Percentiles rank a stretch among this genome's conserved stretches.
Conservation (phyloP, 2,113 vertebrate species). For the Machaerirhynchus nigripectus region DNA sequence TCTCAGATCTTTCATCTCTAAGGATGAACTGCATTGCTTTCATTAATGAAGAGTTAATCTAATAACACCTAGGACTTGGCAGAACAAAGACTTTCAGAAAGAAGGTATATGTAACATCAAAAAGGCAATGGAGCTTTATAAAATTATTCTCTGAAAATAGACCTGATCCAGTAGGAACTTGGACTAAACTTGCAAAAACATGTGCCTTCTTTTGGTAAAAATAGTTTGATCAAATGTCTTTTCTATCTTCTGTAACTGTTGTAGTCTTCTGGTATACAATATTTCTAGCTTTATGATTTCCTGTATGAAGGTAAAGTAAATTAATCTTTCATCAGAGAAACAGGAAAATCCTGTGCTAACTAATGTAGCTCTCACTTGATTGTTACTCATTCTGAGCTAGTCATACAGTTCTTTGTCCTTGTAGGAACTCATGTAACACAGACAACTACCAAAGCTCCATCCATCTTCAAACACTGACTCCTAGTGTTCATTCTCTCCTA, state of each 20-base stretch:
- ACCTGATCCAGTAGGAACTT: not conserved
- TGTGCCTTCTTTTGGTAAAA: not conserved
- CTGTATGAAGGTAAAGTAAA: not conserved
- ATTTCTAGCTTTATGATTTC: not conserved
- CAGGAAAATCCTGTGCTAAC: not conserved
- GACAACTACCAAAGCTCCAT: not conserved
- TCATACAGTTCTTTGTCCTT: not conserved
- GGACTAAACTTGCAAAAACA: not conserved
- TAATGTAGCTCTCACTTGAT: not conserved
- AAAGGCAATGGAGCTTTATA: not conserved
- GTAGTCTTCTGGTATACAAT: not conserved
- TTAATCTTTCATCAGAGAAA: not conserved
- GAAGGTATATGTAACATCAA: not conserved
- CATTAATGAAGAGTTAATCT: constrained; percentile 5
- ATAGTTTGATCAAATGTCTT: not conserved
- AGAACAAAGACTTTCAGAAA: not conserved
- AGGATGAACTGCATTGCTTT: not conserved
- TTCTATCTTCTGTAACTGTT: not conserved
- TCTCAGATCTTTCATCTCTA: not conserved
- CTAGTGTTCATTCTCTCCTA: not conserved
- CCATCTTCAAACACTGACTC: not conserved
- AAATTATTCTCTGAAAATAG: not conserved
- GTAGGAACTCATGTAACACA: rapidly evolving
- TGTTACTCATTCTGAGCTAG: not conserved
- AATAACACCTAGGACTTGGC: not conserved